phyloP scores from a whole-genome alignment of 1,140 invertebrate species.

The Drosophila azteca region DNA sequence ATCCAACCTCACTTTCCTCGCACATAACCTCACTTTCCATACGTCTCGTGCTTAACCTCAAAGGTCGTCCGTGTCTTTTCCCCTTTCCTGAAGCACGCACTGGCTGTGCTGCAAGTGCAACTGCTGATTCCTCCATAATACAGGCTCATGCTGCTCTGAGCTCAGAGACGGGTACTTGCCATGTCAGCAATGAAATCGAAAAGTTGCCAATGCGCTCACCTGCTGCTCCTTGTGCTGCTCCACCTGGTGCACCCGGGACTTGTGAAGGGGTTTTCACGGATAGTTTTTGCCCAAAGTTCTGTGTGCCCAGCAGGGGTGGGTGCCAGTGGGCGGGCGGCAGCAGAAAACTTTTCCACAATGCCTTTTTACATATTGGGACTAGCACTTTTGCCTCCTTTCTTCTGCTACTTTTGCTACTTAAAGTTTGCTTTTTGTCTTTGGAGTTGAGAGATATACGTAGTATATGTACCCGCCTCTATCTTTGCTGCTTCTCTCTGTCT shows the following conservation, averaged over 20 bases:
- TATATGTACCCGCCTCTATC: background rate
- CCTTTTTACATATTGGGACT: conserved; percentile 46
- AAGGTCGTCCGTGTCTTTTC: background rate
- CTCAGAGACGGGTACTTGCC: conserved; percentile 27
- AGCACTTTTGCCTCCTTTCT: conserved; percentile 16
- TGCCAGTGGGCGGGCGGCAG: conserved; percentile 12
- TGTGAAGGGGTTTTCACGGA: conserved; percentile 63
- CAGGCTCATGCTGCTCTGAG: background rate
- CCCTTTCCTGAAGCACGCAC: conserved; percentile 2
- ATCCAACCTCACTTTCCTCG: conserved; percentile 2
- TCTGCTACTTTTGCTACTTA: conserved; percentile 72
- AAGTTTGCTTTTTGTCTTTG: conserved; percentile 79
- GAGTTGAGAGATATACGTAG: conserved; percentile 22
- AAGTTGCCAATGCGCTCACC: conserved; percentile 65
- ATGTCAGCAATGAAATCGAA: conserved; percentile 73
- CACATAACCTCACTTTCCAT: conserved; percentile 12
- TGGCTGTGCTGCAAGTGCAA: conserved; percentile 16
- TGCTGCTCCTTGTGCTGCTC: conserved; percentile 43
- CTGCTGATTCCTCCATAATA: conserved; percentile 22
- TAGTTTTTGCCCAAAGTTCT: conserved; percentile 73
- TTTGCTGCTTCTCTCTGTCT: background rate
- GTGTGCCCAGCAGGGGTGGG: conserved; percentile 49
- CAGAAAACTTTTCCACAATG: conserved; percentile 67
- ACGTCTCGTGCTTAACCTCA: background rate
- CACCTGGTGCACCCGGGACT: conserved; percentile 33